A percentile compares a stretch with the other conserved stretches of the same genome.
phyloP scores from a whole-genome alignment of 2,113 vertebrate genomes.

The Motacilla alba region DNA sequence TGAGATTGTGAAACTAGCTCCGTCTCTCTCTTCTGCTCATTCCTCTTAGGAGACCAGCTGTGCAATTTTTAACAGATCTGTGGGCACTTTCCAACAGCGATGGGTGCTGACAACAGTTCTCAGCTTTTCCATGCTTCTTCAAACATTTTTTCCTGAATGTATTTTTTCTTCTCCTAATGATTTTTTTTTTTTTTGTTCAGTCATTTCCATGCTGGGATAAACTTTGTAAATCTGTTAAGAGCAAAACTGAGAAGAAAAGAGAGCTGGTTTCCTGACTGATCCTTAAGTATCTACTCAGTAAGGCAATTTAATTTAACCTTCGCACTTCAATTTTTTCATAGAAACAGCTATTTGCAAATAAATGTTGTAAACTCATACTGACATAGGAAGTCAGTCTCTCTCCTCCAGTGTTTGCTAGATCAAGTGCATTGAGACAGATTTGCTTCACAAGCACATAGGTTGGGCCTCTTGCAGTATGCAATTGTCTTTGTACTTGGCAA shows the following conservation, averaged over 20 bases:
- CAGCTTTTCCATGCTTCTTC: not conserved
- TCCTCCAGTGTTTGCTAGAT: not conserved
- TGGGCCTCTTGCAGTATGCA: not conserved
- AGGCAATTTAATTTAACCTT: not conserved
- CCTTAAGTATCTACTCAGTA: not conserved
- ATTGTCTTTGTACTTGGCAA: not conserved
- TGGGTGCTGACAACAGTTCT: not conserved
- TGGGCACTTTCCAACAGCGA: not conserved
- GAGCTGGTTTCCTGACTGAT: not conserved
- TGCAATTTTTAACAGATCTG: not conserved
- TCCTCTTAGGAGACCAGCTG: not conserved
- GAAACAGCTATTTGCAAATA: not conserved
- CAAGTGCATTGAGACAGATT: not conserved
- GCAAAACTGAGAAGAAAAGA: not conserved
- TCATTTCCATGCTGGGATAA: not conserved
- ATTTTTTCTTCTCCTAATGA: not conserved
- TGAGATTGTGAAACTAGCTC: not conserved
- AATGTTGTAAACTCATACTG: not conserved
- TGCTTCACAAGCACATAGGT: not conserved
- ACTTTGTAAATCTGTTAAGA: not conserved
- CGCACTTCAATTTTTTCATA: not conserved
- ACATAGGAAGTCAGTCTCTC: not conserved
- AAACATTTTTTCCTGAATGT: not conserved
- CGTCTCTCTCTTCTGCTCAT: not conserved
- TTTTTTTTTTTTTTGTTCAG: not conserved